Percentiles rank a stretch among this genome's conserved stretches.
These are phyloP conservation scores for Ianthella basta DNA, from an alignment of 37 sponge, comb jelly and placozoan species.

Conservation along the genomic window DNA sequence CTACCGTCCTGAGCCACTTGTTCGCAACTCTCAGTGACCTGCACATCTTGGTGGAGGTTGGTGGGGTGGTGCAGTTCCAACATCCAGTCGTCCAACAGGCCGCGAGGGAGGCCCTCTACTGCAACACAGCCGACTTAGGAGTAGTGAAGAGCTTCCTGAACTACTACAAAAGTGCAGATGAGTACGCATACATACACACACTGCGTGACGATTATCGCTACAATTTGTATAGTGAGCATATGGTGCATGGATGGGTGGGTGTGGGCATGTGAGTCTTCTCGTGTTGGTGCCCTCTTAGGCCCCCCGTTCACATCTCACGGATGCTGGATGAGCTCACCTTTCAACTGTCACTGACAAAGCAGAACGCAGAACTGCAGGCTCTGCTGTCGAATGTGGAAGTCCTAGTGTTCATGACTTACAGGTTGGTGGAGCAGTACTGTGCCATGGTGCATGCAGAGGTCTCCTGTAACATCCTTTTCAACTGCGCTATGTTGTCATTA, in stretches of 20 bases:
- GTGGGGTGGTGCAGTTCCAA: constrained; percentile 11
- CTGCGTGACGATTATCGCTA: too few relatives aligned
- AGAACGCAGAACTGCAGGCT: neutral
- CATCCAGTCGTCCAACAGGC: neutral
- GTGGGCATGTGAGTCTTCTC: neutral
- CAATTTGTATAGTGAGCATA: neutral
- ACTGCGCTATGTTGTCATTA: too few relatives aligned
- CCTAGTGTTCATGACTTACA: constrained; percentile 9
- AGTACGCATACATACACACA: neutral
- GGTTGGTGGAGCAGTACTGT: neutral
- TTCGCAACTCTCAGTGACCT: neutral
- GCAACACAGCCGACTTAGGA: neutral
- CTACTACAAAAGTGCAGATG: neutral
- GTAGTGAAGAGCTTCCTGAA: neutral
- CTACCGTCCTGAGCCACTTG: neutral
- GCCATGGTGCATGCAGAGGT: too few relatives aligned
- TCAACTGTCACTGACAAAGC: neutral
- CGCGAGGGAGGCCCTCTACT: neutral
- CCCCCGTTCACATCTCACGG: constrained; percentile 10
- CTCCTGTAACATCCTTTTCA: too few relatives aligned
- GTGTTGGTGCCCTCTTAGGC: neutral
- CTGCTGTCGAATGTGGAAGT: constrained; percentile 13
- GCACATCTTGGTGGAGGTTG: neutral
- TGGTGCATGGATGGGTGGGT: too few relatives aligned
- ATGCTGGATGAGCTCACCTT: constrained; percentile 12